Evolutionary conservation across 2,888 invertebrate genomes (phyloP).

Genomic region (Meteorus colon): DNA sequence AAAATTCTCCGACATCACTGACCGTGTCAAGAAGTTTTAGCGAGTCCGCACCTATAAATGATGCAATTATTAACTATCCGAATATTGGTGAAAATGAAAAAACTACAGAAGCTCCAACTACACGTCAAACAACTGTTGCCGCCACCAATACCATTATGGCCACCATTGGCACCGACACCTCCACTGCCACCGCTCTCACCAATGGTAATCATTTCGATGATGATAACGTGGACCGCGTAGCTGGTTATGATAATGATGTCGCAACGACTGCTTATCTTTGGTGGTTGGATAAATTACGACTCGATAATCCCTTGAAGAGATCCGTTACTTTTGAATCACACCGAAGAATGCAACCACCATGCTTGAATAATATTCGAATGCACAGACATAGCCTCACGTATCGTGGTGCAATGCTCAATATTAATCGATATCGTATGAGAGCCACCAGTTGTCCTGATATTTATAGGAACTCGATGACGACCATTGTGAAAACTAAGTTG

Average conservation of each 20-base stretch:
- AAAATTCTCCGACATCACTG: conserved; percentile 84
- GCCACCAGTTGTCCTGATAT: conserved; percentile 95
- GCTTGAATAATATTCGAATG: conserved; percentile 83
- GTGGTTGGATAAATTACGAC: conserved; percentile 76
- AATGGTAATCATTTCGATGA: conserved; percentile 5
- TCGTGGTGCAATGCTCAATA: conserved; percentile 89
- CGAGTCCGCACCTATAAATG: conserved; percentile 77
- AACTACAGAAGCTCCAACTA: conserved; percentile 51
- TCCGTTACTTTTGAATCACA: conserved; percentile 69
- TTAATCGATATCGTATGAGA: conserved; percentile 84
- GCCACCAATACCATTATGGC: background rate
- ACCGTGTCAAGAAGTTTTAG: conserved; percentile 84
- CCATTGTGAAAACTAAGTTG: conserved; percentile 86
- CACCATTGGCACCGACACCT: conserved; percentile 47
- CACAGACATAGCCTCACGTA: conserved; percentile 88
- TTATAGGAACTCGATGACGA: conserved; percentile 89
- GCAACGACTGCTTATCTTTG: conserved; percentile 72
- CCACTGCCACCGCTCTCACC: background rate
- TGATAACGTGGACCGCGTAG: conserved; percentile 29
- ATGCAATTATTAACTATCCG: conserved; percentile 62
- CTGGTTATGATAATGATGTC: conserved; percentile 69
- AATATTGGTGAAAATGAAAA: background rate
- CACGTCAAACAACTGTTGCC: conserved; percentile 61
- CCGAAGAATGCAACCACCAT: conserved; percentile 77
- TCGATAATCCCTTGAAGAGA: conserved; percentile 70